phyloP scores from a whole-genome alignment of 2,888 invertebrate species.

The Megaustenia siamemsis region DNA sequence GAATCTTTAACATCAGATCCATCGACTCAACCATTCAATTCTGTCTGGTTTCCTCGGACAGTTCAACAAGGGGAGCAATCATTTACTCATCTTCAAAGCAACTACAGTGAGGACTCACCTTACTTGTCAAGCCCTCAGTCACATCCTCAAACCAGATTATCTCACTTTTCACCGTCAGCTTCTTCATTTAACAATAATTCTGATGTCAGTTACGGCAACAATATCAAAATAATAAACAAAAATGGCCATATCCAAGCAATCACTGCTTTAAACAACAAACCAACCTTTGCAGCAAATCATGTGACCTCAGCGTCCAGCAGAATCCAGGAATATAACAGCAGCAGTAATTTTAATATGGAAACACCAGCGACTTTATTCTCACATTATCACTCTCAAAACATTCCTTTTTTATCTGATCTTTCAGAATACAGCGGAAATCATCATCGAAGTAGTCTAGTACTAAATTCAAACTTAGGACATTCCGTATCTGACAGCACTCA shows the following conservation, averaged over 20 bases:
- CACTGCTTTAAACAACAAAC: constrained; percentile 18
- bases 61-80: background rate
- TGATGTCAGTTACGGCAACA: background rate
- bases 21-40: background rate
- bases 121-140: background rate
- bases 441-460: background rate
- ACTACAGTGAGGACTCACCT: no score
- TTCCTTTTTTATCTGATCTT: background rate
- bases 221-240: background rate
- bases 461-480: background rate
- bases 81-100: background rate
- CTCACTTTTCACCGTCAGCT: background rate
- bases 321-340: background rate
- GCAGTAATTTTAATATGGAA: background rate
- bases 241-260: background rate
- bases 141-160: background rate
- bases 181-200: background rate
- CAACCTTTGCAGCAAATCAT: constrained; percentile 14
- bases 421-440: background rate
- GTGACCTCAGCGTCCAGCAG: background rate
- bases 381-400: background rate
- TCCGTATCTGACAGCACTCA: background rate
- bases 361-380: background rate
- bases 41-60: background rate
- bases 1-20: background rate